phyloP scores from a whole-genome alignment of 92 coral and sea anemone species.

The Zoanthus sociatus region DNA sequence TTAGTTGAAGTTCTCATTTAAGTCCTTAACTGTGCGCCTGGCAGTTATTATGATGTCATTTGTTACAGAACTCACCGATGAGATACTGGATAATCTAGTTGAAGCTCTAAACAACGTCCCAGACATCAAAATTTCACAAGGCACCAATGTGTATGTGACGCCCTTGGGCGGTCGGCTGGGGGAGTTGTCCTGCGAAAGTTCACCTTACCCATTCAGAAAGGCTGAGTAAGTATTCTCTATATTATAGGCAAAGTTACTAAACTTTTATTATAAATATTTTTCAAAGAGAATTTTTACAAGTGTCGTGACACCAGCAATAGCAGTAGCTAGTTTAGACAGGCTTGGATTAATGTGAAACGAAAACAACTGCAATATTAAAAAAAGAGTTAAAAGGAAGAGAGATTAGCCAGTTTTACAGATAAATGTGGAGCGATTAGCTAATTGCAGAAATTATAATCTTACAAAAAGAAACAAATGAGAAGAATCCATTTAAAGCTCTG shows the following conservation, averaged over 20 bases:
- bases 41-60: no score
- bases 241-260: not conserved
- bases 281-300: no score
- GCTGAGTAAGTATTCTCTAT: constrained; percentile 61
- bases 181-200: constrained; percentile 59
- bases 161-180: constrained; percentile 69
- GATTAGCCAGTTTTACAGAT: no score
- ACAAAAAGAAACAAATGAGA: no score
- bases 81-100: constrained; percentile 62
- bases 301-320: no score
- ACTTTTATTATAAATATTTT: not conserved
- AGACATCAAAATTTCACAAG: constrained; percentile 25
- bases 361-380: no score
- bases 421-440: no score
- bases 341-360: no score
- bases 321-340: no score
- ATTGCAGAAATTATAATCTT: no score
- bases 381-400: no score
- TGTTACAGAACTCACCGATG: constrained; percentile 77
- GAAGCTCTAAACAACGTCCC: constrained; percentile 55
- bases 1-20: not conserved
- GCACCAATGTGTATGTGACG: constrained; percentile 66
- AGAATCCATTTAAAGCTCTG: no score
- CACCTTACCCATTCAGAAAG: constrained; percentile 70
- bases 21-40: not conserved